Conservation (phyloP, 2,888 invertebrate genomes). For the Myopa testacea region DNA sequence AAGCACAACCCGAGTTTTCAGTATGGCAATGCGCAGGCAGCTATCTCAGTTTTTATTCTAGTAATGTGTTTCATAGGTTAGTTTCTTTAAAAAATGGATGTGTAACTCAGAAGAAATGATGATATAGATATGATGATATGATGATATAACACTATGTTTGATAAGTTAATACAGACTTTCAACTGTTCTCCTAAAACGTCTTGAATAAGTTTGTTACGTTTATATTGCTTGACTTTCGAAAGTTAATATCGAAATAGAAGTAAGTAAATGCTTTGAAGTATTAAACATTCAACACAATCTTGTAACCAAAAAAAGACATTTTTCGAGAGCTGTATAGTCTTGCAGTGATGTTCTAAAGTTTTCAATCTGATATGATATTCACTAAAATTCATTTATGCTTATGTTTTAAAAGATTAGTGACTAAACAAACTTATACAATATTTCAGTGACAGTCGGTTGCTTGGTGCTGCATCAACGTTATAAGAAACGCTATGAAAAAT, state of each 20-base stretch:
- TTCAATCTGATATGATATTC: conserved; percentile 61
- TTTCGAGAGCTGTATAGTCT: no score
- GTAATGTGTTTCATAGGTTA: conserved; percentile 84
- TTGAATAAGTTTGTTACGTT: neutral
- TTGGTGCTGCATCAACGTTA: conserved; percentile 86
- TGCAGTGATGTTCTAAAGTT: conserved; percentile 59
- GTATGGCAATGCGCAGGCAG: conserved; percentile 81
- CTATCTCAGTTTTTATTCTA: conserved; percentile 79
- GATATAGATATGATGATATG: no score
- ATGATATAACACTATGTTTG: no score
- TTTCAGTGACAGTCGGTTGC: conserved; percentile 81
- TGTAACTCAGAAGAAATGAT: no score
- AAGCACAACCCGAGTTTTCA: conserved; percentile 82
- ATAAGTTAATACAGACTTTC: no score
- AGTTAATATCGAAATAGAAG: conserved; percentile 38
- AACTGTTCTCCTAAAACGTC: neutral
- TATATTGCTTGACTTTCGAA: neutral
- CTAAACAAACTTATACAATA: neutral
- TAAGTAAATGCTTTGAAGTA: neutral
- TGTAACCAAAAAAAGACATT: no score
- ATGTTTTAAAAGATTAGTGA: neutral
- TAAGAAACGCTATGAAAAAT: conserved; percentile 77
- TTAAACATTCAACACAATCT: conserved; percentile 4
- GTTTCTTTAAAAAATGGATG: conserved; percentile 46
- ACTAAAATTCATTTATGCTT: neutral